Conservation (phyloP, 2,113 vertebrate genomes). For the Carlito syrichta region DNA sequence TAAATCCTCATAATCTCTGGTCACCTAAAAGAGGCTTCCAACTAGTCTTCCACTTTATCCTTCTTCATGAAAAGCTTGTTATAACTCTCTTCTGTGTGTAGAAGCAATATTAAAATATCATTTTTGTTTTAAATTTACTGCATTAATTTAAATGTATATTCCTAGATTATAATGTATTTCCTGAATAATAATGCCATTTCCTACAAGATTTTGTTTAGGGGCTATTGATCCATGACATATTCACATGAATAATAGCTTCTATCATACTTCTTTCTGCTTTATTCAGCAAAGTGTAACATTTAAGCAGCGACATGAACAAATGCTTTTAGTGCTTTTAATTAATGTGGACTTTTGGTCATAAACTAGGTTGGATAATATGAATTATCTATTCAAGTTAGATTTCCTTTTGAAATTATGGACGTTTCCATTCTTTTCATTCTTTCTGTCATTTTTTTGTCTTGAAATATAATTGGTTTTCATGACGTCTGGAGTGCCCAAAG, state of each 20-base stretch:
- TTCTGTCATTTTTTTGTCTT: background rate
- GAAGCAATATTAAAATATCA: background rate
- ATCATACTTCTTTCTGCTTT: background rate
- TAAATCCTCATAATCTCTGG: background rate
- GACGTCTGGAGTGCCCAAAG: background rate
- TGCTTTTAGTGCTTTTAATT: background rate
- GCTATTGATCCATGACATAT: background rate
- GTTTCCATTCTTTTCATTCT: background rate
- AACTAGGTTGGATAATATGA: background rate
- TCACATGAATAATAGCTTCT: background rate
- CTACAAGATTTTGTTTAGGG: background rate
- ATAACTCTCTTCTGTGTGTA: background rate
- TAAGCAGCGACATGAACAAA: background rate
- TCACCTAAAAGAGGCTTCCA: background rate
- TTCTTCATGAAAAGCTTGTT: background rate
- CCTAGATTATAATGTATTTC: background rate
- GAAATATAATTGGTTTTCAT: background rate
- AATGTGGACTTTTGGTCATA: background rate
- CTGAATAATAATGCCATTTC: background rate
- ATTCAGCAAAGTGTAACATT: background rate
- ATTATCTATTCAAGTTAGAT: background rate
- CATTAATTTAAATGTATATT: background rate
- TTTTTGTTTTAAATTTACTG: background rate
- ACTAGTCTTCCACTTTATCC: background rate
- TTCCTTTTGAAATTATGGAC: conserved; percentile 1